phyloP scores from a whole-genome alignment of 2,797 vertebrate species.

The Hippoglossus hippoglossus region DNA sequence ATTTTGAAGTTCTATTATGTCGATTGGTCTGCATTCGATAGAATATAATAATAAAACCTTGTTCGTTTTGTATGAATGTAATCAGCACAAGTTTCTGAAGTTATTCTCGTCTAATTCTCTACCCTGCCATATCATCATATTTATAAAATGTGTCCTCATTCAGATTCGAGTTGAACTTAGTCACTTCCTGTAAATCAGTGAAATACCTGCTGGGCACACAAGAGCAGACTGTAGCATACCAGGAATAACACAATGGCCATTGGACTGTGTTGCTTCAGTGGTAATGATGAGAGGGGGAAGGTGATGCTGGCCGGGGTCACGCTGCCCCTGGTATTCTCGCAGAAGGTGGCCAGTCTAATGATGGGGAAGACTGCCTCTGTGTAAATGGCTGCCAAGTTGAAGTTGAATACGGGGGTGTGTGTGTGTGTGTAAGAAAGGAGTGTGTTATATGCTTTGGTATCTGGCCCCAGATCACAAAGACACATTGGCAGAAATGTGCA shows the following conservation, averaged over 20 bases:
- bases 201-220: constrained; percentile 27
- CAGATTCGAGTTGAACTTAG: constrained; percentile 18
- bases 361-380: constrained; percentile 70
- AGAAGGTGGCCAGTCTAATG: constrained; percentile 74
- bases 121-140: background rate
- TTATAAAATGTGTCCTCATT: constrained; percentile 10
- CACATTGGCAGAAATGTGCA: constrained; percentile 54
- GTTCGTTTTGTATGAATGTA: background rate
- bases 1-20: background rate
- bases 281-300: constrained; percentile 37
- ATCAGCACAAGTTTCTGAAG: background rate
- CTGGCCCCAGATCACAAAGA: constrained; percentile 72
- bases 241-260: constrained; percentile 36
- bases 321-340: constrained; percentile 65
- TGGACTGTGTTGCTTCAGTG: constrained; percentile 20
- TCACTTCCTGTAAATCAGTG: constrained; percentile 11
- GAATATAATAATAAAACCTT: background rate
- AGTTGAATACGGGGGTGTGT: constrained; percentile 41
- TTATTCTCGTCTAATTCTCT: background rate
- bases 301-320: constrained; percentile 63
- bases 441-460: constrained; percentile 42
- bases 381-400: constrained; percentile 68
- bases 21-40: background rate
- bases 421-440: constrained; percentile 10
- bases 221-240: constrained; percentile 15